These are phyloP conservation scores for Acropternis orthonyx DNA, from an alignment of 2,797 vertebrate genomes.

Conservation along the genomic window DNA sequence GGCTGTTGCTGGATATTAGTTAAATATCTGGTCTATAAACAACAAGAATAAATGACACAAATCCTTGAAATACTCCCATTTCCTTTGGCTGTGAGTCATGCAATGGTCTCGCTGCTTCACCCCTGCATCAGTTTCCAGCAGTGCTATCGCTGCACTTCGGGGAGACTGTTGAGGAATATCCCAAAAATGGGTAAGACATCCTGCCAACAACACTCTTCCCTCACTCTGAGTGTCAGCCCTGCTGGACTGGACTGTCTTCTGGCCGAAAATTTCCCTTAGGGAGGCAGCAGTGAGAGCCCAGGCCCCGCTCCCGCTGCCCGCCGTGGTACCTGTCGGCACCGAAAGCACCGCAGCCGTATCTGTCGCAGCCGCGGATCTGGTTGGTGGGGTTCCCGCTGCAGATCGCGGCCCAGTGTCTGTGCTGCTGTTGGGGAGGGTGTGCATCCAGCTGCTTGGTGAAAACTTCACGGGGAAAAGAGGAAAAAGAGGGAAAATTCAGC, in stretches of 20 bases:
- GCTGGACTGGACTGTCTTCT: neutral
- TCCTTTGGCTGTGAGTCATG: neutral
- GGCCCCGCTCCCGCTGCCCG: accelerated
- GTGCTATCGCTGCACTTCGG: neutral
- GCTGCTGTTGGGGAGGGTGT: conserved; percentile 14
- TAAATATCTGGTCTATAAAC: neutral
- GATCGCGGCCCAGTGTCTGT: conserved; percentile 61
- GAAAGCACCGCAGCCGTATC: conserved; percentile 69
- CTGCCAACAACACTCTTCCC: neutral
- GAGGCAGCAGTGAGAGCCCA: neutral
- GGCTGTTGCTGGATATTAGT: neutral
- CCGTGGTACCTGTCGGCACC: conserved; percentile 49
- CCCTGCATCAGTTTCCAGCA: too few relatives aligned
- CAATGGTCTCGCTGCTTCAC: neutral
- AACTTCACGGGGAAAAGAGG: neutral
- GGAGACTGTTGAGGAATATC: accelerated
- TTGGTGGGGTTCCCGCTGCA: conserved; percentile 73
- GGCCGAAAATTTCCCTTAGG: neutral
- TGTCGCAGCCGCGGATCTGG: conserved; percentile 68
- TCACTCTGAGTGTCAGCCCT: neutral
- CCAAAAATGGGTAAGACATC: neutral
- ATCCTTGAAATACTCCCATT: neutral
- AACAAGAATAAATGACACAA: neutral
- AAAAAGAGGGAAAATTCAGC: neutral
- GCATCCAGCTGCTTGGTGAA: neutral